Base-by-base conservation (phyloP, 2,113 vertebrate genomes). In the Galeopterus variegatus region DNA sequence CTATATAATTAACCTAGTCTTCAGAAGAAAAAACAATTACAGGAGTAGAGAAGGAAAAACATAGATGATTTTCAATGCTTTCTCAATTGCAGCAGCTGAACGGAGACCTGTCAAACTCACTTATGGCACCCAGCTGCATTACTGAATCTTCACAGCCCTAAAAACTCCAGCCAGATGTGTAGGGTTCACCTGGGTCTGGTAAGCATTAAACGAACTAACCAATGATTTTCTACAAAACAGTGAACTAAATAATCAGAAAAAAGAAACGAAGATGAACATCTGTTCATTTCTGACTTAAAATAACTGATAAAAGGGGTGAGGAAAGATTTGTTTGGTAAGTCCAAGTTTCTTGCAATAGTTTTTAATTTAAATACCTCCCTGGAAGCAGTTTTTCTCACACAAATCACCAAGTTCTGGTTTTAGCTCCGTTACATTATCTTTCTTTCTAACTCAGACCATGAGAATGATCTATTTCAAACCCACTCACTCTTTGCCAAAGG, bases 1-100 rank as follows among this genome's bases (percentile, higher is more conserved):
- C 81, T 88, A 15, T 80, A 62, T 94, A 94, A 98, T 97, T 94
- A 97, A 76, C 91, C 28, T 62, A 70, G 80, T 84, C 91, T 92
- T 95, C 93, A 81, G 90, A 83, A 94, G 54, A 48, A 9, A 90
- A 95, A 85, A 93, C 24, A 70, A 79, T 72, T 79, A 70, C 28
- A 84, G 77, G 52, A 77, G 77, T 64, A 85, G 48, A 83, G 83
- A 83, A 96, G 54, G 85, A 73, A 81, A 95, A 94, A 83, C 73
- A 89, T 31, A 50, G 72, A 77, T 8, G 10, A 64, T 83, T 96
- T 95, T 83, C 50, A 41, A 8, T 41, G 23, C 70, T 58, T 67
- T 56, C 70, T 90, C 62, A 73, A 31, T 15, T 58, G 36, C 56
- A 84, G 67, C 62, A 82, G 72, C 82, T 93, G 65, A 96, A 58